Base-by-base conservation (phyloP, 2,113 vertebrate genomes). In the Struthio camelus region DNA sequence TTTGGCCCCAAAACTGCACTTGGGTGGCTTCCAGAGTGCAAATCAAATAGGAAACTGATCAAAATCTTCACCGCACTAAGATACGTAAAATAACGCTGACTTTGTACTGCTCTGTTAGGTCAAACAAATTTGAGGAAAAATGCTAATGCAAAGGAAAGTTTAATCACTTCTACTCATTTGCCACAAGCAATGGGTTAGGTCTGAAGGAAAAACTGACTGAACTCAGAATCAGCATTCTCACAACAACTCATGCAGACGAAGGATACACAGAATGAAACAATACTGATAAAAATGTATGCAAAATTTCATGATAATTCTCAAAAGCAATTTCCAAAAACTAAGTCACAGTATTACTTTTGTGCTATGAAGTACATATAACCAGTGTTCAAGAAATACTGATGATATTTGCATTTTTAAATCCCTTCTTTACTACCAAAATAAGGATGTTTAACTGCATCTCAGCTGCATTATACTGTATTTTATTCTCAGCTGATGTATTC, bases 61-160 rank as follows among this genome's bases (percentile, higher is more conserved):
- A 67, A 34, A 12, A 40, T 6, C 42, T 42, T 28, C 24, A 36
- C 51, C 40, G 6, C 44, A 76, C 54, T 27, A 15, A 5, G 1
- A 8, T 10, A 50, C 27, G 28, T 23, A 24, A 80, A 42, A 27
- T 27, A 58, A 72, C 0, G 0, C 4, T 4, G 6, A 65, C 18
- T 51, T 65, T 30, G 11, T 27, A 48, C 12, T 9, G 23, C 7
- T 7, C 12, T 42, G 25, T n/a, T n/a, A n/a, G 20, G 79, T 11
- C 22, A 61, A 89, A 53, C 2, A 80, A 79, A 89, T 51, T 14
- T 2, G 0, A 4, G 42, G 42, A 53, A 50, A 62, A 62, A 27
- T 19, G 28, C 17, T 67, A 38, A 20, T 6, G 10, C 14, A 25
- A 87, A 76, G 4, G 8, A 36, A 87, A 85, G 5, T 25, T 15